phyloP scores from a whole-genome alignment of 1,140 invertebrate genomes.

The Brachystomella parvula region DNA sequence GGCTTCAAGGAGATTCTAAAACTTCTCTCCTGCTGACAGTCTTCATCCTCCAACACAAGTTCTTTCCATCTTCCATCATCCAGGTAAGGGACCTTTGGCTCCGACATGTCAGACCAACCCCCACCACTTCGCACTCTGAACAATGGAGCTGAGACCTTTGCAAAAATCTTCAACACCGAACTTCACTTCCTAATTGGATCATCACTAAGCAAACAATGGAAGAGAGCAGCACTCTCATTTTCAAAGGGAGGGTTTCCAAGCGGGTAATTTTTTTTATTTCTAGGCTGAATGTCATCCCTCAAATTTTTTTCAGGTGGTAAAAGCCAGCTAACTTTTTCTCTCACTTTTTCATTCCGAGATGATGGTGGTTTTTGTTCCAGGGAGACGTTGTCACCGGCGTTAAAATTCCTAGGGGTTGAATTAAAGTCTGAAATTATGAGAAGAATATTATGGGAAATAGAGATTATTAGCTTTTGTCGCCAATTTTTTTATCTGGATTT shows the following conservation, averaged over 20 bases:
- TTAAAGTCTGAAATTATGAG: not conserved
- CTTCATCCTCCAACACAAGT: slow-evolving; percentile 26
- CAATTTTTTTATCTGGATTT: slow-evolving; percentile 21
- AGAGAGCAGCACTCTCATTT: no score
- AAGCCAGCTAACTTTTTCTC: no score
- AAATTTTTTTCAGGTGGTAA: no score
- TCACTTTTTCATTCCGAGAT: no score
- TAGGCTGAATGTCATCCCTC: no score
- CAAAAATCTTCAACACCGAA: no score
- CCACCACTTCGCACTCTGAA: not conserved
- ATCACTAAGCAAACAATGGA: not conserved
- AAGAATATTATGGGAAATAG: not conserved
- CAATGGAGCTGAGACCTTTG: no score
- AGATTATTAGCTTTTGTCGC: slow-evolving; percentile 26
- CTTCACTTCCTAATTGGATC: slow-evolving; percentile 2
- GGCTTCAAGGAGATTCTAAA: not conserved
- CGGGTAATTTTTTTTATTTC: no score
- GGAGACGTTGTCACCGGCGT: no score
- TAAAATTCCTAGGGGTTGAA: not conserved
- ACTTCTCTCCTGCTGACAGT: slow-evolving; percentile 36
- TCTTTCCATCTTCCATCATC: not conserved
- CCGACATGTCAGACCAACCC: slow-evolving; percentile 3
- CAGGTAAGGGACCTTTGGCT: slow-evolving; percentile 10
- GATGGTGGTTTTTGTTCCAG: no score
- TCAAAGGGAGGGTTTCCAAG: no score